These are phyloP conservation scores for Meteorus colon DNA, from an alignment of 2,888 invertebrate genomes.

Conservation along the genomic window DNA sequence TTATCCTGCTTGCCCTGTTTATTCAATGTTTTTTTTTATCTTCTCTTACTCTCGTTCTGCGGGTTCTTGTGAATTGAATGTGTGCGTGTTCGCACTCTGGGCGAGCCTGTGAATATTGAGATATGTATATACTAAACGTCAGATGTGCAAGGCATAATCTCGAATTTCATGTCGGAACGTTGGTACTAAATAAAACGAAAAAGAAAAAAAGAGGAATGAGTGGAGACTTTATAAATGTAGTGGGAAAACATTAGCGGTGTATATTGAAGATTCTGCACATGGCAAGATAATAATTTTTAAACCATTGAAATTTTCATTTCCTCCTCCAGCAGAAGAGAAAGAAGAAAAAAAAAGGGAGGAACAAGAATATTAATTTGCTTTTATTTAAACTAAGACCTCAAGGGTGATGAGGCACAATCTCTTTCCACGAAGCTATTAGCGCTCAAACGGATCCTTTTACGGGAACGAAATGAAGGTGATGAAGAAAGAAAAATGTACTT, in stretches of 20 bases:
- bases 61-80: not conserved
- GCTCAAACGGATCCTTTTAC: constrained; percentile 68
- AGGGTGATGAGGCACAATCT: constrained; percentile 32
- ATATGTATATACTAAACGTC: constrained; percentile 49
- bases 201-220: not conserved
- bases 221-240: constrained; percentile 1
- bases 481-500: constrained; percentile 25
- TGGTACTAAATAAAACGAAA: not conserved
- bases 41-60: not conserved
- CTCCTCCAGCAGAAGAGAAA: not conserved
- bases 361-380: constrained; percentile 2
- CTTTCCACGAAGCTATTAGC: constrained; percentile 65
- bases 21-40: not conserved
- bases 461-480: constrained; percentile 43
- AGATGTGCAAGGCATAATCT: constrained; percentile 2
- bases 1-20: not conserved
- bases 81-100: constrained; percentile 28
- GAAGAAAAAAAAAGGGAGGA: constrained; percentile 10
- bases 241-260: constrained; percentile 5
- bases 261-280: not conserved
- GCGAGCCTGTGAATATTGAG: constrained; percentile 55
- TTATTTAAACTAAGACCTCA: constrained; percentile 27
- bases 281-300: not conserved
- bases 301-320: constrained; percentile 4
- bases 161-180: constrained; percentile 2